Conservation (phyloP, 2,888 invertebrate species). For the Amphipyra berbera region DNA sequence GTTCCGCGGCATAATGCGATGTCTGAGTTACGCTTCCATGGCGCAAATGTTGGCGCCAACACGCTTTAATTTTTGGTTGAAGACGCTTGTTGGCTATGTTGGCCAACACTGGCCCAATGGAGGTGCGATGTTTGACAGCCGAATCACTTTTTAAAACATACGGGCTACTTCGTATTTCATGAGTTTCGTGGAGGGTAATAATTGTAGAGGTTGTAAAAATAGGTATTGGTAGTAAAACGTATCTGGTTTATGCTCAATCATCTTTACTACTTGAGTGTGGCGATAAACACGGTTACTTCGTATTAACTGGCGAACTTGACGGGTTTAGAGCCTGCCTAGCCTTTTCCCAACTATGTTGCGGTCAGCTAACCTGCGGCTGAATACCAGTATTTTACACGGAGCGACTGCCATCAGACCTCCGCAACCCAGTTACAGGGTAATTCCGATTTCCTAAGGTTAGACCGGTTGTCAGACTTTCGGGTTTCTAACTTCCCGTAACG, state of each 20-base stretch:
- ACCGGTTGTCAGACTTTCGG: no score
- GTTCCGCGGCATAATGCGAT: conserved; percentile 67
- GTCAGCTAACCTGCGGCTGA: no score
- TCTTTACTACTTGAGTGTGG: no score
- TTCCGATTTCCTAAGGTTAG: no score
- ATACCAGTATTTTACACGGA: no score
- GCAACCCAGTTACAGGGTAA: no score
- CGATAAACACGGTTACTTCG: no score
- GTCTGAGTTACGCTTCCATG: conserved; percentile 59
- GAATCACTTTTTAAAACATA: conserved; percentile 28
- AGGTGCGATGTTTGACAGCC: conserved; percentile 32
- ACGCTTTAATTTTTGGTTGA: conserved; percentile 27
- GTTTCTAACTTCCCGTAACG: no score
- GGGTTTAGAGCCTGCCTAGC: no score
- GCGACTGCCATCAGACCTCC: no score
- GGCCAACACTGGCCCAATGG: conserved; percentile 36
- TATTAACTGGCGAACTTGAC: no score
- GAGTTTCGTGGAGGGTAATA: background rate
- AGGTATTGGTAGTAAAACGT: background rate
- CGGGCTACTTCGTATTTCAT: background rate
- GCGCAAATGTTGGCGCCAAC: conserved; percentile 56
- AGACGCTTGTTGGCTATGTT: conserved; percentile 19
- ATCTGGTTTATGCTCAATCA: background rate
- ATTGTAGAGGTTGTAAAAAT: background rate
- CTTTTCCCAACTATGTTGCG: no score